A percentile compares a stretch with the other conserved stretches of the same genome.
Evolutionary conservation across 2,113 vertebrate species (phyloP).

Genomic region (Elaphurus davidianus): DNA sequence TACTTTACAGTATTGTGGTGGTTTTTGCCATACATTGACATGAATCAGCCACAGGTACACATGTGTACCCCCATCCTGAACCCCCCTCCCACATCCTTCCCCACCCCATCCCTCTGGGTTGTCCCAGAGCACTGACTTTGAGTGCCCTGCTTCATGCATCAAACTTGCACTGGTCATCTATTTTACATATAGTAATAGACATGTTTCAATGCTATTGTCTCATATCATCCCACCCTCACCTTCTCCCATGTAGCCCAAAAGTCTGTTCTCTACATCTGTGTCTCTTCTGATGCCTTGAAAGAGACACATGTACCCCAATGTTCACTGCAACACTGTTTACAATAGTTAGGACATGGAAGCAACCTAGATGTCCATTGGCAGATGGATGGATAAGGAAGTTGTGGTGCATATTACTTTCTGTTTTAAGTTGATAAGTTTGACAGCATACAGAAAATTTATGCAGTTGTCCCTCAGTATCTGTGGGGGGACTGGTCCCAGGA

Average conservation of each 20-base stretch:
- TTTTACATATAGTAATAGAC: background rate
- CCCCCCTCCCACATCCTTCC: accelerated
- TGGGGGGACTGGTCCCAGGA: background rate
- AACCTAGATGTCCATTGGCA: background rate
- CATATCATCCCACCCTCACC: background rate
- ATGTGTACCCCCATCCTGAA: background rate
- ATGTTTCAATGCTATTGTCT: background rate
- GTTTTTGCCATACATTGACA: background rate
- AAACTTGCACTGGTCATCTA: background rate
- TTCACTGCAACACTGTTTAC: background rate
- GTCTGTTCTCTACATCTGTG: background rate
- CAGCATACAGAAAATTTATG: background rate
- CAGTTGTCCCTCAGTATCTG: background rate
- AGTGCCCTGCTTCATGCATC: background rate
- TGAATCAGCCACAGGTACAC: background rate
- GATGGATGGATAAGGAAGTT: background rate
- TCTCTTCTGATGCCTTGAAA: background rate
- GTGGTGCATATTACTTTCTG: background rate
- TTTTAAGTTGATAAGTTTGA: background rate
- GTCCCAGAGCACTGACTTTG: background rate
- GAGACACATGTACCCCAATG: background rate
- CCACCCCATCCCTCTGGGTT: background rate
- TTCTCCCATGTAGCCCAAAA: background rate
- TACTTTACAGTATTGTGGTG: background rate
- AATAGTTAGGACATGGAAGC: background rate